phyloP scores from a whole-genome alignment of 2,888 invertebrate species.

The Silvanus unidentatus region DNA sequence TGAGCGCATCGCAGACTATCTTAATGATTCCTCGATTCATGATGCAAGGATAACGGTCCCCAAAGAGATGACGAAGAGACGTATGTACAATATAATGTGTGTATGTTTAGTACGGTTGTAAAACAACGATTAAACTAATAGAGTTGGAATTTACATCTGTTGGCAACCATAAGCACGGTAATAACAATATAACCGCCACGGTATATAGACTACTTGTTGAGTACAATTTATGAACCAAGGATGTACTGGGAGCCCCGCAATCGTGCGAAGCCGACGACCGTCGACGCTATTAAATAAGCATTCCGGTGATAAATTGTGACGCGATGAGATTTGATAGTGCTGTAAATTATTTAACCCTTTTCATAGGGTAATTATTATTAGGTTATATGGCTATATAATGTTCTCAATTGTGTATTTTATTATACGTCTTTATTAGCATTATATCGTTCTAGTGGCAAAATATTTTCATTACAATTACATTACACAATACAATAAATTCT shows the following conservation, averaged over 20 bases:
- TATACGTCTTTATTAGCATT: conserved; percentile 23
- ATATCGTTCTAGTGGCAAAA: conserved; percentile 3
- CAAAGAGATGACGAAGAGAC: too few species aligned
- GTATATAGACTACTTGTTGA: conserved; percentile 51
- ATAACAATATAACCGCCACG: conserved; percentile 48
- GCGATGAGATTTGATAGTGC: conserved; percentile 49
- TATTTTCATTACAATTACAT: conserved; percentile 1
- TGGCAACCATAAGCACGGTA: conserved; percentile 48
- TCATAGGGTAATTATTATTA: conserved; percentile 46
- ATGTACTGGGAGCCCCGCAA: conserved; percentile 34
- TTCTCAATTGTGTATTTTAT: conserved; percentile 34
- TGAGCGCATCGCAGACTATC: too few species aligned
- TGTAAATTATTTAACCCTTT: conserved; percentile 49
- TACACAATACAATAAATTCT: too few species aligned
- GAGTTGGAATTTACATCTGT: conserved; percentile 47
- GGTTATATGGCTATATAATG: conserved; percentile 34
- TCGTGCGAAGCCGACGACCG: conserved; percentile 40
- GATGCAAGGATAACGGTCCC: too few species aligned
- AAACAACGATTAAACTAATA: conserved; percentile 41
- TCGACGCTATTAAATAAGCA: conserved; percentile 48
- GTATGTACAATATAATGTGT: not conserved
- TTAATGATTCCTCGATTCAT: too few species aligned
- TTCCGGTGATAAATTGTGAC: conserved; percentile 49
- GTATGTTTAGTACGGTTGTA: conserved; percentile 27
- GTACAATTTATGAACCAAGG: conserved; percentile 48